Evolutionary conservation across 2,113 vertebrate genomes (phyloP).

Genomic region (Microcebus ravelobensis): DNA sequence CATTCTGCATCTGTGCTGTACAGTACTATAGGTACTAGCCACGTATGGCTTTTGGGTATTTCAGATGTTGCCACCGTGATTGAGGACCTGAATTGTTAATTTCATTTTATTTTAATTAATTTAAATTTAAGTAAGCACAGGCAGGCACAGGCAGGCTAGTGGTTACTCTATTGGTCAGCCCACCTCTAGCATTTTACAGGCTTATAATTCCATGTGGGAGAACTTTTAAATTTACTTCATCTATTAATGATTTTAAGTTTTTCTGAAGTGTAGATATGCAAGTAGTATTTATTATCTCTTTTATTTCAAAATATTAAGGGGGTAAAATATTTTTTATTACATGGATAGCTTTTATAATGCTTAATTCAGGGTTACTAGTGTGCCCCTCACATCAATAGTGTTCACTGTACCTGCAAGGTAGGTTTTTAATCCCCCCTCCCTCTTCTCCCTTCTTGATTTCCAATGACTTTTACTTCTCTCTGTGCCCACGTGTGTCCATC

Average conservation of each 20-base stretch:
- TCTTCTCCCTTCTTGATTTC: too few relatives aligned
- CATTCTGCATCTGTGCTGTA: not conserved
- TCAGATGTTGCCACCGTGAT: not conserved
- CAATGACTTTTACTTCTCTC: too few relatives aligned
- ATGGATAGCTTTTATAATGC: too few relatives aligned
- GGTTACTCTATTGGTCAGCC: not conserved
- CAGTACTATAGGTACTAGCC: fast-evolving
- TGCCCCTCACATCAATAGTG: too few relatives aligned
- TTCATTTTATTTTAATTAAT: not conserved
- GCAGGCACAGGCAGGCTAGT: not conserved
- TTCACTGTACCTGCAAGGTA: too few relatives aligned
- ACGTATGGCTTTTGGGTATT: not conserved
- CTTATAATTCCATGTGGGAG: not conserved
- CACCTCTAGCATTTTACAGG: not conserved
- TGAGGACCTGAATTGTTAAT: not conserved
- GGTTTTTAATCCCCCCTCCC: too few relatives aligned
- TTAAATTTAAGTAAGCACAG: not conserved
- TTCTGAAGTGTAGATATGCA: not conserved
- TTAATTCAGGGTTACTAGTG: too few relatives aligned
- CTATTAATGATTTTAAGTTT: not conserved
- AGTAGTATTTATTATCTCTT: not conserved
- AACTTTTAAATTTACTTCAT: not conserved
- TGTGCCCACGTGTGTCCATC: too few relatives aligned
- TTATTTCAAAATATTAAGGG: too few relatives aligned
- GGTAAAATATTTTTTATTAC: too few relatives aligned